Conservation (phyloP, 92 coral and sea anemone species). For the Blastomussa wellsi region DNA sequence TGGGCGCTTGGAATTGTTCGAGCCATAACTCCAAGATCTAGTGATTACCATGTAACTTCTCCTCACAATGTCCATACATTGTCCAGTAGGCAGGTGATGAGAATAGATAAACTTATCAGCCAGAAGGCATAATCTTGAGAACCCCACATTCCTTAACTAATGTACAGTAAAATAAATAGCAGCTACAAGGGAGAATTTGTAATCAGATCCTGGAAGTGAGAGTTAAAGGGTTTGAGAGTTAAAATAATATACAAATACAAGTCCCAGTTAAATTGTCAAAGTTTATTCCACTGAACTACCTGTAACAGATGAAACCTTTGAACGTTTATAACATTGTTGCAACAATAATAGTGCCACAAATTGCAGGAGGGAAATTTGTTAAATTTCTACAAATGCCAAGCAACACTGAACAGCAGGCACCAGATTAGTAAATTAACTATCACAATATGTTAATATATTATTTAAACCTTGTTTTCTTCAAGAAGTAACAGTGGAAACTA, state of each 20-base stretch:
- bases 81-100: neutral
- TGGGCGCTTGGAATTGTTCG: neutral
- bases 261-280: slow-evolving; percentile 29
- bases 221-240: neutral
- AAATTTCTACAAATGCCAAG: slow-evolving; percentile 13
- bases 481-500: slow-evolving; percentile 21
- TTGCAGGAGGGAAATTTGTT: slow-evolving; percentile 30
- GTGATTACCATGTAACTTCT: neutral
- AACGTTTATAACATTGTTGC: slow-evolving; percentile 39
- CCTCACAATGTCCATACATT: neutral
- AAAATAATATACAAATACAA: slow-evolving; percentile 5
- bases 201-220: neutral
- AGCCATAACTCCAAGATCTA: slow-evolving; percentile 5
- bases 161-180: slow-evolving; percentile 3
- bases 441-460: slow-evolving; percentile 24
- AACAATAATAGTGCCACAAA: slow-evolving; percentile 39
- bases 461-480: slow-evolving; percentile 26
- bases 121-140: neutral
- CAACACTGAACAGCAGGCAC: slow-evolving; percentile 21
- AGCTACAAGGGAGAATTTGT: slow-evolving; percentile 10
- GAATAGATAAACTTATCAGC: neutral
- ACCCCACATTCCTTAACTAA: slow-evolving; percentile 3
- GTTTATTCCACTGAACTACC: slow-evolving; percentile 34
- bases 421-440: slow-evolving; percentile 19
- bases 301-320: slow-evolving; percentile 39